A percentile compares a stretch with the other conserved stretches of the same genome.
Conservation (phyloP, 1,140 invertebrate species). For the Caenorhabditis tropicalis region DNA sequence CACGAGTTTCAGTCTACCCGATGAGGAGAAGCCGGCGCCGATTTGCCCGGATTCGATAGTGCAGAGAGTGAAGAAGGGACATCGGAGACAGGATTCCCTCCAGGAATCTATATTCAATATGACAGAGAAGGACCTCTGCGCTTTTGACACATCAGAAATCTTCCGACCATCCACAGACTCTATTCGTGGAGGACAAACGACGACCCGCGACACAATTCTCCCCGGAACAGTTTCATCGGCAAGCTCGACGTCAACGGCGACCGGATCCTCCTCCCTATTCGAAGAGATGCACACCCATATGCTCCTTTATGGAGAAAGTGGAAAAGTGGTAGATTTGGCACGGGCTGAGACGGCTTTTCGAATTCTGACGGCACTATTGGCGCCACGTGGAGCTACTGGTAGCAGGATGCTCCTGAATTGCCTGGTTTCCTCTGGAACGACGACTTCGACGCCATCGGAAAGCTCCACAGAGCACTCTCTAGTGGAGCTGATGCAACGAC, state of each 20-base stretch:
- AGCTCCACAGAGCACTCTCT: constrained; percentile 47
- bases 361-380: constrained; percentile 63
- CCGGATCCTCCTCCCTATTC: constrained; percentile 62
- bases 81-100: constrained; percentile 68
- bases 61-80: constrained; percentile 66
- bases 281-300: constrained; percentile 70
- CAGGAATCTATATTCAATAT: constrained; percentile 70
- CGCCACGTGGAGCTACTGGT: constrained; percentile 47
- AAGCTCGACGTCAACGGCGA: constrained; percentile 29
- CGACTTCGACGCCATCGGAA: not conserved
- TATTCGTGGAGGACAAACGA: not conserved
- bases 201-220: not conserved
- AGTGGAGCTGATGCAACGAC: constrained; percentile 63
- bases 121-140: constrained; percentile 65
- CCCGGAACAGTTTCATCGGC: not conserved
- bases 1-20: not conserved
- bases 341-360: constrained; percentile 67
- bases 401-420: constrained; percentile 54
- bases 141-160: constrained; percentile 6
- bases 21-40: not conserved
- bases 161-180: not conserved
- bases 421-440: constrained; percentile 66
- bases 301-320: constrained; percentile 69
- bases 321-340: constrained; percentile 67
- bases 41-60: constrained; percentile 49